A percentile compares a stretch with the other conserved stretches of the same genome.
Evolutionary conservation across 2,113 vertebrate genomes (phyloP).

Genomic region (Sceloporus undulatus): DNA sequence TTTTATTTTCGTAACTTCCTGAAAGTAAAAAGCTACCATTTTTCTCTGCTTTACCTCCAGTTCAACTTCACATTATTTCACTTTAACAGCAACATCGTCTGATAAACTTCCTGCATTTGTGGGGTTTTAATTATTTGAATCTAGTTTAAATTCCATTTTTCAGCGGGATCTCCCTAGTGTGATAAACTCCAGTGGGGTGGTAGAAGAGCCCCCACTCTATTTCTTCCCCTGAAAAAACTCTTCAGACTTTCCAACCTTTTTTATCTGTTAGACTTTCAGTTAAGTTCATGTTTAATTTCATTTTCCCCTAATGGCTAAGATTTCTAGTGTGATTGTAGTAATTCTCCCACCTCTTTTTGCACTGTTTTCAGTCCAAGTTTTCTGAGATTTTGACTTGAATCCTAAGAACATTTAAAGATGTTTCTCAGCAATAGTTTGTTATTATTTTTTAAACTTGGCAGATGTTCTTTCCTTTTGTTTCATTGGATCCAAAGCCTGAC

Average conservation of each 20-base stretch:
- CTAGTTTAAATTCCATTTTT: too few species aligned
- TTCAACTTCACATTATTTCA: too few species aligned
- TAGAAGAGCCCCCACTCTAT: not conserved
- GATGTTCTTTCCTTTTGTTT: slow-evolving; percentile 31
- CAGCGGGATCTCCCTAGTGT: too few species aligned
- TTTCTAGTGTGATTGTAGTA: slow-evolving; percentile 44
- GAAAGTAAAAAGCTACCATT: too few species aligned
- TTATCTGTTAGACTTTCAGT: slow-evolving; percentile 45
- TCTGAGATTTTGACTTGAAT: slow-evolving; percentile 41
- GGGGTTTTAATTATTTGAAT: too few species aligned
- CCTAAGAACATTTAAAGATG: slow-evolving; percentile 32
- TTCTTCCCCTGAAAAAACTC: not conserved
- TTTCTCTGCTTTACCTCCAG: too few species aligned
- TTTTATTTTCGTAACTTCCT: too few species aligned
- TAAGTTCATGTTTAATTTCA: slow-evolving; percentile 32
- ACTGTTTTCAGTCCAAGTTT: slow-evolving; percentile 42
- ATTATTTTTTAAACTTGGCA: slow-evolving; percentile 35
- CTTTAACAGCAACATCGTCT: too few species aligned
- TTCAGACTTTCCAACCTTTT: slow-evolving; percentile 5
- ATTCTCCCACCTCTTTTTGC: slow-evolving; percentile 19
- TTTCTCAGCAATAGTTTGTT: slow-evolving; percentile 26
- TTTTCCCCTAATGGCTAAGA: slow-evolving; percentile 33
- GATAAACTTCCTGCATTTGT: too few species aligned
- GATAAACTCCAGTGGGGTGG: too few species aligned
- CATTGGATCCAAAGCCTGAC: not conserved